Evolutionary conservation across 2,113 vertebrate species (phyloP).

Genomic region (Eurypyga helias): DNA sequence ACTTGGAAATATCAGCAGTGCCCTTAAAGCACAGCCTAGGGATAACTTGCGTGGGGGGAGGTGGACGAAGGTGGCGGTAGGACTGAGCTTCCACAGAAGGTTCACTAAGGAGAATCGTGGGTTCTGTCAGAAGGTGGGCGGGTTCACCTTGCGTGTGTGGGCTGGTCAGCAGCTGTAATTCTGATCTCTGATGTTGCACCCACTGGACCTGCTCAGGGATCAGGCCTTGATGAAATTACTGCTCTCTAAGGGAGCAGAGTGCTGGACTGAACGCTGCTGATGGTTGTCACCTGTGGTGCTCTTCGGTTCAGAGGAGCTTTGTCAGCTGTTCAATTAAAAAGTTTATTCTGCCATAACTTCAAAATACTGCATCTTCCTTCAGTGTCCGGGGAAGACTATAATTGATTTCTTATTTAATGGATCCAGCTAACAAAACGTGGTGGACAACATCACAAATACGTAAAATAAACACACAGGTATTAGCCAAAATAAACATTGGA

Average conservation of each 20-base stretch:
- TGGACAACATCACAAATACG: background rate
- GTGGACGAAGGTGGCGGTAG: background rate
- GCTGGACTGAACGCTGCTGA: background rate
- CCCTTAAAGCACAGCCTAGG: background rate
- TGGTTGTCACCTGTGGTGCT: background rate
- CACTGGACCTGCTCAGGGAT: background rate
- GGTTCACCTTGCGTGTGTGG: background rate
- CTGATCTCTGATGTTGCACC: background rate
- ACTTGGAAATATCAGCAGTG: background rate
- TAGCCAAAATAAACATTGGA: background rate
- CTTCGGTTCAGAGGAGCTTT: background rate
- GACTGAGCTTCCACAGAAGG: background rate
- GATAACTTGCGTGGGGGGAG: fast-evolving
- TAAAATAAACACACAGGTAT: background rate
- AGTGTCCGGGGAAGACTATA: background rate
- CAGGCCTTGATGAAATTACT: background rate
- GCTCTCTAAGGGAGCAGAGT: background rate
- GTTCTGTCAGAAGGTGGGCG: background rate
- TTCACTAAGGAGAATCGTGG: background rate
- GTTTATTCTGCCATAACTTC: background rate
- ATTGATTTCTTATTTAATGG: background rate
- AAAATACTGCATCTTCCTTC: background rate
- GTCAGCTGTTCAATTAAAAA: background rate
- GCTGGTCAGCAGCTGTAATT: background rate
- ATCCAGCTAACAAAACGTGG: background rate